Percentiles rank a stretch among this genome's conserved stretches.
Evolutionary conservation across 2,888 invertebrate species (phyloP).

Genomic region (Clostera curtula): DNA sequence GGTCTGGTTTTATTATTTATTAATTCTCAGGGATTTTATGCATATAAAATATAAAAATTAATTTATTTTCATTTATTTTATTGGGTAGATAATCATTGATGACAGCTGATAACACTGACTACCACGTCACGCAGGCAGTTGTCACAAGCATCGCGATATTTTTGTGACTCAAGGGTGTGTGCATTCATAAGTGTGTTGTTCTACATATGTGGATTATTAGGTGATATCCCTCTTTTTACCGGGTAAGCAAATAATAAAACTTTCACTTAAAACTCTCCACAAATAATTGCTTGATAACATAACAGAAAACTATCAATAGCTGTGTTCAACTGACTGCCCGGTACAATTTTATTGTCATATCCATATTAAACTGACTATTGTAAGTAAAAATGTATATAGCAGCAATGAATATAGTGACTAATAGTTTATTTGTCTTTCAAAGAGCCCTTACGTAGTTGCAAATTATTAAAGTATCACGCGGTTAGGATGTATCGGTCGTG

Average conservation of each 20-base stretch:
- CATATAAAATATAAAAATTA: no score
- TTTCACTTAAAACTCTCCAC: constrained; percentile 9
- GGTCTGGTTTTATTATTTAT: no score
- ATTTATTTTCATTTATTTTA: no score
- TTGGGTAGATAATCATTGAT: constrained; percentile 4
- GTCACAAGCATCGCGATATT: constrained; percentile 68
- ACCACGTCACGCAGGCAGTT: constrained; percentile 74
- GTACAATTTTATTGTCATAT: constrained; percentile 50
- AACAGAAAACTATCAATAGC: constrained; percentile 28
- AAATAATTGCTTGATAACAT: constrained; percentile 8
- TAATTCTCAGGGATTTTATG: no score
- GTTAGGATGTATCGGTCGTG: constrained; percentile 31
- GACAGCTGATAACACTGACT: constrained; percentile 44
- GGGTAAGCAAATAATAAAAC: constrained; percentile 43
- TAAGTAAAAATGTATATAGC: constrained; percentile 35
- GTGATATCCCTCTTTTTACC: constrained; percentile 67
- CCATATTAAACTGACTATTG: constrained; percentile 32
- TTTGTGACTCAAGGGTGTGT: constrained; percentile 75
- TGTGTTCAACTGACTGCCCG: constrained; percentile 44
- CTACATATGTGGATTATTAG: constrained; percentile 75
- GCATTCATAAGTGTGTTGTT: constrained; percentile 74
- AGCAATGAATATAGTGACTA: constrained; percentile 16
- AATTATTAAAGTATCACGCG: constrained; percentile 42
- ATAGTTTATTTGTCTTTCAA: constrained; percentile 16
- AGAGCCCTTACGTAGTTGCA: constrained; percentile 30